Percentiles rank a stretch among this genome's conserved stretches.
These are phyloP conservation scores for Ophion ventricosus DNA, from an alignment of 2,888 invertebrate species.

Conservation along the genomic window DNA sequence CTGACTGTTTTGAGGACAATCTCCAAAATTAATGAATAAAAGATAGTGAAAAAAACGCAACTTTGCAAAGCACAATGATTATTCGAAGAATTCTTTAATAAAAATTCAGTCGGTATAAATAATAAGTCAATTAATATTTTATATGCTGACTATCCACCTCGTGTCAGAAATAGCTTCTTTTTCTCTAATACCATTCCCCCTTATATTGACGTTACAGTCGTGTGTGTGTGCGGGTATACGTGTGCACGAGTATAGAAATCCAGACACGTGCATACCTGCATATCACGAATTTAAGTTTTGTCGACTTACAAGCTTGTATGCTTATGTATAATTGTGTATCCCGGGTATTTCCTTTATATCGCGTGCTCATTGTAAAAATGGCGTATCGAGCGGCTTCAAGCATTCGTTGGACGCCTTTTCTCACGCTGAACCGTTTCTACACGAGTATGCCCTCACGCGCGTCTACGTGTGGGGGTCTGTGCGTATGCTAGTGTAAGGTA, in stretches of 20 bases:
- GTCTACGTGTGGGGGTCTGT: constrained; percentile 37
- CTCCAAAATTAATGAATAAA: too few species aligned
- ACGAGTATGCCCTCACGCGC: background rate
- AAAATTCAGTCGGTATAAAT: too few species aligned
- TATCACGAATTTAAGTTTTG: constrained; percentile 19
- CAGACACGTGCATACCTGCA: constrained; percentile 24
- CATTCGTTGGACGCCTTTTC: background rate
- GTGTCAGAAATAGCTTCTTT: too few species aligned
- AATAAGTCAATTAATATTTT: too few species aligned
- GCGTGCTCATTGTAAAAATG: background rate
- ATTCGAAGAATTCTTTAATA: too few species aligned
- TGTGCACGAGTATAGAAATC: constrained; percentile 4
- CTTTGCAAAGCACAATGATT: too few species aligned
- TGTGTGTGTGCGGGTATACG: too few species aligned
- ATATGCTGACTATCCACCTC: too few species aligned
- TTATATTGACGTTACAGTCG: too few species aligned
- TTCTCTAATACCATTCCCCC: too few species aligned
- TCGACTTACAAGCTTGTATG: background rate
- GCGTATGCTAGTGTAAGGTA: constrained; percentile 36
- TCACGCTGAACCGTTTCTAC: background rate
- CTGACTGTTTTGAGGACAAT: too few species aligned
- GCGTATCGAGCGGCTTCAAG: constrained; percentile 22
- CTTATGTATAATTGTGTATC: constrained; percentile 31
- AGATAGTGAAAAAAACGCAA: too few species aligned
- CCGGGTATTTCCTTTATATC: constrained; percentile 33